Percentiles rank a stretch among this genome's conserved stretches.
Conservation (phyloP, 2,888 invertebrate genomes). For the Andricus quercusramuli region DNA sequence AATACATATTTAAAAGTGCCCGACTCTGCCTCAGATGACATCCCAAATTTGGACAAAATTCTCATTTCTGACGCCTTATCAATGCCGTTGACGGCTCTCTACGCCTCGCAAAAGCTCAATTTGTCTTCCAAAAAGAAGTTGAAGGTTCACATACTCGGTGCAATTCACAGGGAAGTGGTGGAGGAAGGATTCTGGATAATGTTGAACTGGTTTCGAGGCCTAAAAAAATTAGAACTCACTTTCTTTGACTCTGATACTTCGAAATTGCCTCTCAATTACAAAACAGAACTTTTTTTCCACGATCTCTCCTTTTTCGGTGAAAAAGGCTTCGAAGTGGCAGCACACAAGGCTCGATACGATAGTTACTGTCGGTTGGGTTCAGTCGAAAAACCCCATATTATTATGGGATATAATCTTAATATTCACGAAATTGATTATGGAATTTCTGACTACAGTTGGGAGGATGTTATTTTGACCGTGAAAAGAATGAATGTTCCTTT, state of each 20-base stretch:
- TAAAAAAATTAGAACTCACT: not conserved
- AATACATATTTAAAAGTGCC: not conserved
- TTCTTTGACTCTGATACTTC: not conserved
- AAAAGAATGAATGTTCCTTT: constrained; percentile 63
- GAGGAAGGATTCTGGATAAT: not conserved
- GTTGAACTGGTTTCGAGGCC: constrained; percentile 44
- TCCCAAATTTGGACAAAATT: too few relatives aligned
- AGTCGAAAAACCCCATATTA: constrained; percentile 61
- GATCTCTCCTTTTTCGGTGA: constrained; percentile 39
- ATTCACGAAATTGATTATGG: constrained; percentile 58
- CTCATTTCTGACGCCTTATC: not conserved
- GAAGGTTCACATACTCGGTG: not conserved
- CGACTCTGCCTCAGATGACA: not conserved
- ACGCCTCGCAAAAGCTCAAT: not conserved
- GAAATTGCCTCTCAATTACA: not conserved
- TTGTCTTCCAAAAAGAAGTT: not conserved
- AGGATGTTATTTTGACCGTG: constrained; percentile 55
- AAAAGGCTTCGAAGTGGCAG: constrained; percentile 47
- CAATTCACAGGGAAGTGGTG: not conserved
- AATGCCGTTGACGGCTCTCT: not conserved
- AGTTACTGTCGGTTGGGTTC: constrained; percentile 51
- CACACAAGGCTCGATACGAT: constrained; percentile 54
- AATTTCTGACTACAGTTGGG: constrained; percentile 63
- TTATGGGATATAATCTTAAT: constrained; percentile 67
- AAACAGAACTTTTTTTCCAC: not conserved